These are phyloP conservation scores for Bubalus kerabau DNA, from an alignment of 2,113 vertebrate genomes.

Conservation along the genomic window DNA sequence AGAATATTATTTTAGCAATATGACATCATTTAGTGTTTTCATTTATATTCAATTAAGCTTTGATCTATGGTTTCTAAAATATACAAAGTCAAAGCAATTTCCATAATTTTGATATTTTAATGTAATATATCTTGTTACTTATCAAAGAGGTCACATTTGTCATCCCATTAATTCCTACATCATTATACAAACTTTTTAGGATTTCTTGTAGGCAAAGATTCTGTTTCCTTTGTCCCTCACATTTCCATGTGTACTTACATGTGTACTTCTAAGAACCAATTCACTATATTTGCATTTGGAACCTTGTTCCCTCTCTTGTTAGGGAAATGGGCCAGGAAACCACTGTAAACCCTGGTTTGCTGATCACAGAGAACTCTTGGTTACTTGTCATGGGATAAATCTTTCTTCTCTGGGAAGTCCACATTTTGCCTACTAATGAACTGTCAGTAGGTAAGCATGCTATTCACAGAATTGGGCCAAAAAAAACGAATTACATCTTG, in stretches of 20 bases:
- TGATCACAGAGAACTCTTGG: too few relatives aligned
- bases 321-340: background rate
- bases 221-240: background rate
- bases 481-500: background rate
- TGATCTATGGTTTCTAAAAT: constrained; percentile 51
- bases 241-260: background rate
- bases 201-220: background rate
- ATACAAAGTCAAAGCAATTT: constrained; percentile 52
- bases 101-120: constrained; percentile 50
- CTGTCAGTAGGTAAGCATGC: background rate
- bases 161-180: constrained; percentile 32
- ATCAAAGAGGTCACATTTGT: constrained; percentile 32
- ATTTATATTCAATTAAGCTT: constrained; percentile 49
- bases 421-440: background rate
- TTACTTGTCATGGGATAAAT: background rate
- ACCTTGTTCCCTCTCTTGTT: background rate
- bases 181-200: background rate
- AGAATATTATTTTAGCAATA: constrained; percentile 44
- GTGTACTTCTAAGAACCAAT: background rate
- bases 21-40: constrained; percentile 53
- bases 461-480: background rate
- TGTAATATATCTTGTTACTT: constrained; percentile 45
- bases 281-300: background rate
- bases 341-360: background rate
- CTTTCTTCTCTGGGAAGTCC: background rate